Conservation (phyloP, 2,888 invertebrate genomes). For the Idaea dimidiata region DNA sequence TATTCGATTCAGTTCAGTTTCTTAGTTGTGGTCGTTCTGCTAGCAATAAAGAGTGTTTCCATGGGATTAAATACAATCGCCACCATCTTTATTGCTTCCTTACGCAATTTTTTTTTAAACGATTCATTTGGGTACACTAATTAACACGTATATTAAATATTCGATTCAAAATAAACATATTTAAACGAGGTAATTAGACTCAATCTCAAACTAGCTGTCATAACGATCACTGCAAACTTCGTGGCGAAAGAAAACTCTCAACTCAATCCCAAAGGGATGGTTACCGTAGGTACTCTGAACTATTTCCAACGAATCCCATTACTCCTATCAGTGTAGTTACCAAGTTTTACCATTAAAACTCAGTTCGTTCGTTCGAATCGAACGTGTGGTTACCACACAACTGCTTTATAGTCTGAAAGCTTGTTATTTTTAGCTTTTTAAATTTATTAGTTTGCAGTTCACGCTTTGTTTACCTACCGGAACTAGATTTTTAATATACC, state of each 20-base stretch:
- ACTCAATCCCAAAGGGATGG: neutral
- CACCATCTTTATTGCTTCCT: no score
- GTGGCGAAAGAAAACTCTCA: neutral
- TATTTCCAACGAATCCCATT: slow-evolving; percentile 2
- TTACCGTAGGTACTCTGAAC: neutral
- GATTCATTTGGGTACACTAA: no score
- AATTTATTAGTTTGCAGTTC: neutral
- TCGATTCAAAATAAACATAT: no score
- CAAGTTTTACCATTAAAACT: slow-evolving; percentile 15
- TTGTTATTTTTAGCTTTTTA: neutral
- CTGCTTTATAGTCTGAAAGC: slow-evolving; percentile 2
- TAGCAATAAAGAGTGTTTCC: no score
- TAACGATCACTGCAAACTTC: neutral
- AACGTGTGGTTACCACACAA: slow-evolving; percentile 4
- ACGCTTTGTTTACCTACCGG: neutral
- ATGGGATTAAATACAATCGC: no score
- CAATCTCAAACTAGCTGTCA: neutral
- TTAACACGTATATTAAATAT: no score
- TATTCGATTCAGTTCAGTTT: no score
- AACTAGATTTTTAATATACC: neutral
- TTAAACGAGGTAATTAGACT: neutral
- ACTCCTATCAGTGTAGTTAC: slow-evolving; percentile 4
- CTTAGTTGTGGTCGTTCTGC: no score
- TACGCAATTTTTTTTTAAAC: no score
- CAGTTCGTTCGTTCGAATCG: slow-evolving; percentile 9